Percentiles rank a stretch among this genome's conserved stretches.
These are phyloP conservation scores for Acanthochromis polyacanthus DNA, from an alignment of 2,113 vertebrate species.

Conservation along the genomic window DNA sequence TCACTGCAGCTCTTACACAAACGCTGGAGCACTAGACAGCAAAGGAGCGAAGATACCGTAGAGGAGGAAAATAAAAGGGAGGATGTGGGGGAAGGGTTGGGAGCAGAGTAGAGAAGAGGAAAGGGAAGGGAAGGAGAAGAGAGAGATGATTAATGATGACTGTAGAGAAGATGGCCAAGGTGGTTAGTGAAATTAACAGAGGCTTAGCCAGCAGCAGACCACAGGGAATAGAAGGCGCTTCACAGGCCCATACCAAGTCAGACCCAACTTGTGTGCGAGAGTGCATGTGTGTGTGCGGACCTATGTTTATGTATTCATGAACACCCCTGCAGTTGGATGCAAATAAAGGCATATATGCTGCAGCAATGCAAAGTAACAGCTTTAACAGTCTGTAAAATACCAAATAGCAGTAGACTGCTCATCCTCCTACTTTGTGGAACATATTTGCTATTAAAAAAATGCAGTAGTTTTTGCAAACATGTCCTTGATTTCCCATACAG, in stretches of 20 bases:
- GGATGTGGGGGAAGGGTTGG: constrained; percentile 42
- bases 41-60: constrained; percentile 20
- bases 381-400: too few species aligned
- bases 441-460: too few species aligned
- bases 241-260: constrained; percentile 35
- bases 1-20: constrained; percentile 63
- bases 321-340: background rate
- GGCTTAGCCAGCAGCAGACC: constrained; percentile 73
- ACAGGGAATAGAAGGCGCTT: constrained; percentile 66
- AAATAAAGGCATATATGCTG: background rate
- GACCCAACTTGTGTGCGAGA: constrained; percentile 16
- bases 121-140: constrained; percentile 42
- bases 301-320: background rate
- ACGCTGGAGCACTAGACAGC: constrained; percentile 41
- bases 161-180: constrained; percentile 75
- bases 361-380: background rate
- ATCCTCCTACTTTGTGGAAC: too few species aligned
- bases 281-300: background rate
- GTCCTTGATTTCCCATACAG: too few species aligned
- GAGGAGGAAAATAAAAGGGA: constrained; percentile 55
- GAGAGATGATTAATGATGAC: constrained; percentile 76
- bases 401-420: too few species aligned
- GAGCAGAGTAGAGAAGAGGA: constrained; percentile 21
- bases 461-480: too few species aligned
- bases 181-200: constrained; percentile 79